A percentile compares a stretch with the other conserved stretches of the same genome.
Conservation (phyloP, 1,140 invertebrate species). For the Cecropterus lyciades region DNA sequence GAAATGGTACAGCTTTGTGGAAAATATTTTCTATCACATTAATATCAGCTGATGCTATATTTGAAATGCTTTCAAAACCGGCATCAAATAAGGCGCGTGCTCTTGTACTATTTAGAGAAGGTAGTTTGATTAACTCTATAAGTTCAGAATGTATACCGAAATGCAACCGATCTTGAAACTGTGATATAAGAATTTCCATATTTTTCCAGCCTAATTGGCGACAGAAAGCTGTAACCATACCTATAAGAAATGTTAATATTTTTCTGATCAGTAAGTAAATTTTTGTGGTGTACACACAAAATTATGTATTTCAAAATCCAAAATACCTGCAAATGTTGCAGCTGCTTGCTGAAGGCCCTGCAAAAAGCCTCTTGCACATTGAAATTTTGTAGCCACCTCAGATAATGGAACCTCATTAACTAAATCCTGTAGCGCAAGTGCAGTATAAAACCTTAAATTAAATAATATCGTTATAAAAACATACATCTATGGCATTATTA, state of each 20-base stretch:
- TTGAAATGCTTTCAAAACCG: conserved; percentile 91
- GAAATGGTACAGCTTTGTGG: conserved; percentile 92
- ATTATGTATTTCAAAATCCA: conserved; percentile 27
- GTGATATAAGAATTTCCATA: conserved; percentile 94
- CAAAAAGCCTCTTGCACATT: conserved; percentile 93
- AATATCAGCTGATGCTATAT: conserved; percentile 90
- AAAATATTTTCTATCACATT: conserved; percentile 91
- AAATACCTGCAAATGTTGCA: conserved; percentile 96
- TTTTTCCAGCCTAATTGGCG: conserved; percentile 96
- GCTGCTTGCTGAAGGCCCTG: conserved; percentile 97
- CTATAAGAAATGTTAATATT: conserved; percentile 76
- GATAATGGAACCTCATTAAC: conserved; percentile 95
- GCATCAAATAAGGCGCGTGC: conserved; percentile 94
- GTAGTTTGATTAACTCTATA: conserved; percentile 94
- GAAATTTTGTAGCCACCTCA: conserved; percentile 92
- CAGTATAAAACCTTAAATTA: conserved; percentile 93
- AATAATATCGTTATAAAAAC: too few relatives aligned
- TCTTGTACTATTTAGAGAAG: conserved; percentile 92
- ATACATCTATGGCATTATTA: too few relatives aligned
- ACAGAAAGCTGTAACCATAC: conserved; percentile 97
- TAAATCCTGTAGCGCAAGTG: conserved; percentile 96
- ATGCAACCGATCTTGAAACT: conserved; percentile 97
- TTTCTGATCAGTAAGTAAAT: not conserved
- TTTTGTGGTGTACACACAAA: too few relatives aligned
- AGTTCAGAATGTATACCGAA: conserved; percentile 97